Conservation (phyloP, 2,888 invertebrate genomes). For the Nomada ferruginata region DNA sequence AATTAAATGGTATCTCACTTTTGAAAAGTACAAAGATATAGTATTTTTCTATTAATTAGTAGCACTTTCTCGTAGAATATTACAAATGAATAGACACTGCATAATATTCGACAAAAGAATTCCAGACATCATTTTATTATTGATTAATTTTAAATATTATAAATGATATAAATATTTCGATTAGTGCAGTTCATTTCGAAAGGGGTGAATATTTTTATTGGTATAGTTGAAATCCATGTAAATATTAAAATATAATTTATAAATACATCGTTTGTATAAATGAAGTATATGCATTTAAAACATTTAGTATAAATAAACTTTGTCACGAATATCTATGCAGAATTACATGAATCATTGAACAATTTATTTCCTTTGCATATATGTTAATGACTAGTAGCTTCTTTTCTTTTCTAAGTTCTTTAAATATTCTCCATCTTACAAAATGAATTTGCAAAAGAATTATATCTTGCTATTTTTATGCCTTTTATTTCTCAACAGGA, state of each 20-base stretch:
- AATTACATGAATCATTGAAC: background rate
- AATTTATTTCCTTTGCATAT: background rate
- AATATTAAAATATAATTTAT: background rate
- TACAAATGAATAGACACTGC: conserved; percentile 8
- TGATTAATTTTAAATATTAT: conserved; percentile 1
- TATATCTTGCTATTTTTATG: conserved; percentile 15
- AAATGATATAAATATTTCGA: background rate
- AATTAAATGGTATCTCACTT: conserved; percentile 24
- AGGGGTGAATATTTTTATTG: conserved; percentile 11
- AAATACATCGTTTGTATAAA: background rate
- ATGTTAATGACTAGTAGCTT: background rate
- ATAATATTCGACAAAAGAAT: background rate
- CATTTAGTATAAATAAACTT: conserved; percentile 9
- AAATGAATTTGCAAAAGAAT: conserved; percentile 1
- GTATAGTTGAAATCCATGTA: conserved; percentile 2
- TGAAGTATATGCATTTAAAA: conserved; percentile 34
- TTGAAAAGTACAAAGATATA: conserved; percentile 54
- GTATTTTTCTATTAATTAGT: conserved; percentile 53
- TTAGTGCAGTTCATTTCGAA: conserved; percentile 2
- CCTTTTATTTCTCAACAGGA: background rate
- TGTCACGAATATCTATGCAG: background rate
- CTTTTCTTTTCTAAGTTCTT: background rate
- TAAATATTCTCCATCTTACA: background rate
- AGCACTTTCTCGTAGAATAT: conserved; percentile 19
- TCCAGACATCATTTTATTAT: background rate